Base-by-base conservation (phyloP, 2,113 vertebrate species). In the Pitta sordida region DNA sequence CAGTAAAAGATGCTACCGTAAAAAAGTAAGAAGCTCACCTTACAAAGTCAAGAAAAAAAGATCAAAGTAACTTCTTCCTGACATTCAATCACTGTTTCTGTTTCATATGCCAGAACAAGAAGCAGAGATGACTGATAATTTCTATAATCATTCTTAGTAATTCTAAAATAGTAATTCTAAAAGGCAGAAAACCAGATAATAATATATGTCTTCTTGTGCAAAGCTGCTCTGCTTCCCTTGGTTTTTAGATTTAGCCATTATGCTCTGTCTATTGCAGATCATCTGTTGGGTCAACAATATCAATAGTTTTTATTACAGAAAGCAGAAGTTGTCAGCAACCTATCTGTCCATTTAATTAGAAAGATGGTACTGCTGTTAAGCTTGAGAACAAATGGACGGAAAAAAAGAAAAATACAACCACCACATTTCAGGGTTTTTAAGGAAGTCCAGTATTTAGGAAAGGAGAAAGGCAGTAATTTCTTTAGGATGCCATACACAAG, bases 311-410 rank as follows among this genome's bases (percentile, higher is more conserved):
- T 97, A 97, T 95, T 96, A 93, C 92, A 88, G 94, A 94, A 97
- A 94, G 77, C 59, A 96, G 97, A 97, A 95, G n/a, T 55, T 98
- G 97, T 97, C 97, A 63, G 71, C 39, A 87, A 44, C 68, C 74
- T 95, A 78, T 96, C 96, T 95, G 84, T 94, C 79, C 70, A 49
- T 97, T 97, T 97, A 98, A 98, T 98, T 98, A 97, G 95, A 97
- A 96, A 96, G 88, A 53, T 86, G 92, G 76, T 92, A 65, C 75
- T 59, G 60, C 62, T 60, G 64, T 92, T 96, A 90, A 94, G 81
- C 34, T 91, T 53, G 83, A 93, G 80, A 91, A 91, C 21, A 84
- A 87, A 96, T 83, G 44, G 70, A 86, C 73, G 18, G 29, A 71
- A 83, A 62, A 82, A 69, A 4, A 12, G 56, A 74, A 91, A 34